These are phyloP conservation scores for Rattus rattus DNA, from an alignment of 2,113 vertebrate species.

Conservation along the genomic window DNA sequence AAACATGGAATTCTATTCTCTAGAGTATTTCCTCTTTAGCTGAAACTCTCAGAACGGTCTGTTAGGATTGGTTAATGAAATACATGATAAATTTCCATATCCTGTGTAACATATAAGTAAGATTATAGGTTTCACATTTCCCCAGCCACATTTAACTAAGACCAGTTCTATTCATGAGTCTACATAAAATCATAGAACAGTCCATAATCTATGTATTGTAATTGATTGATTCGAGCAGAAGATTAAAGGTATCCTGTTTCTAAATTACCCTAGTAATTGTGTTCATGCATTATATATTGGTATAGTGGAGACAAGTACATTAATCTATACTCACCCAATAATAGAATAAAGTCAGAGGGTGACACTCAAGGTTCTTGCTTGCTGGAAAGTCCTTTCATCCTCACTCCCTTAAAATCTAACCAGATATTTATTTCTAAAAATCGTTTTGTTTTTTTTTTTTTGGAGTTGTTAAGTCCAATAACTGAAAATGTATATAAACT, in stretches of 20 bases:
- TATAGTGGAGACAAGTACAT: conserved; percentile 75
- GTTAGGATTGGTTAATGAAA: conserved; percentile 52
- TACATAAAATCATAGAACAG: conserved; percentile 57
- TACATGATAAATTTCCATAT: neutral
- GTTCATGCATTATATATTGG: conserved; percentile 79
- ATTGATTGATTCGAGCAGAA: conserved; percentile 72
- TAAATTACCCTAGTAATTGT: conserved; percentile 76
- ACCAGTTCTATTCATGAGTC: conserved; percentile 72
- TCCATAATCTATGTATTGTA: conserved; percentile 70
- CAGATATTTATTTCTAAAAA: conserved; percentile 19
- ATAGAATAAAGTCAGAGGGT: conserved; percentile 66
- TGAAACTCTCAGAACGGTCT: conserved; percentile 22
- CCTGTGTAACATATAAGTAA: conserved; percentile 41
- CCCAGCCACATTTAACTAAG: conserved; percentile 65
- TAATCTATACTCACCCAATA: conserved; percentile 73
- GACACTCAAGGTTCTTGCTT: conserved; percentile 30
- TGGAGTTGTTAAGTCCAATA: neutral
- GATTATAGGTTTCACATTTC: conserved; percentile 52
- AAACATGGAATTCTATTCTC: conserved; percentile 65
- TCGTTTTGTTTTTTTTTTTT: neutral
- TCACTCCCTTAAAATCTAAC: neutral
- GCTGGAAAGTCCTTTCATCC: conserved; percentile 30
- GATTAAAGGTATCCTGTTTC: conserved; percentile 80
- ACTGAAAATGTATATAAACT: neutral
- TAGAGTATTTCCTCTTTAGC: conserved; percentile 58